Percentiles rank a stretch among this genome's conserved stretches.
Conservation (phyloP, 2,797 vertebrate genomes). For the Manis javanica region DNA sequence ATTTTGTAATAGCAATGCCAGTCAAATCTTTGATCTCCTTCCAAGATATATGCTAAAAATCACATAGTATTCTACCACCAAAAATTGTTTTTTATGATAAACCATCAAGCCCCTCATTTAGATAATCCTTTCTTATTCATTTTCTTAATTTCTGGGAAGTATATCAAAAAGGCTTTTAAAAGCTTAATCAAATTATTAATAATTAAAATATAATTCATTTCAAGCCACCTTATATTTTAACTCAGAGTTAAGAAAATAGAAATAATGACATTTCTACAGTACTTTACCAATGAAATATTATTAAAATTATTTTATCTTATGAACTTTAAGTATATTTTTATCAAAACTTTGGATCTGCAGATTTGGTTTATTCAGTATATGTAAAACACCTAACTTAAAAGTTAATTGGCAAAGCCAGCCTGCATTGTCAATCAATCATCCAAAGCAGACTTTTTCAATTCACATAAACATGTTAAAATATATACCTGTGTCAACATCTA, state of each 20-base stretch:
- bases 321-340: slow-evolving; percentile 30
- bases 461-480: neutral
- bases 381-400: slow-evolving; percentile 43
- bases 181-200: neutral
- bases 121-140: neutral
- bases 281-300: neutral
- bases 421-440: neutral
- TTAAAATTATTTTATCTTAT: slow-evolving; percentile 21
- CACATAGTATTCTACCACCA: neutral
- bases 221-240: slow-evolving; percentile 41
- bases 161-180: slow-evolving; percentile 24
- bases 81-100: slow-evolving; percentile 43
- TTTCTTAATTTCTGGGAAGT: slow-evolving; percentile 13
- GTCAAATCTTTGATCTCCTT: slow-evolving; percentile 15
- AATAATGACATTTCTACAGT: slow-evolving; percentile 43
- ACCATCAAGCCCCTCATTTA: neutral
- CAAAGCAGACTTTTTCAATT: slow-evolving; percentile 22
- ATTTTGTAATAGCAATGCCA: slow-evolving; percentile 8
- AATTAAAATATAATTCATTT: neutral
- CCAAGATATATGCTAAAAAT: neutral
- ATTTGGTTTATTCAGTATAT: slow-evolving; percentile 33
- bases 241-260: neutral
- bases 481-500: neutral
- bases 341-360: slow-evolving; percentile 32
- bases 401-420: neutral